Evolutionary conservation across 1,140 invertebrate genomes (phyloP).

Genomic region (Heliconius congener): DNA sequence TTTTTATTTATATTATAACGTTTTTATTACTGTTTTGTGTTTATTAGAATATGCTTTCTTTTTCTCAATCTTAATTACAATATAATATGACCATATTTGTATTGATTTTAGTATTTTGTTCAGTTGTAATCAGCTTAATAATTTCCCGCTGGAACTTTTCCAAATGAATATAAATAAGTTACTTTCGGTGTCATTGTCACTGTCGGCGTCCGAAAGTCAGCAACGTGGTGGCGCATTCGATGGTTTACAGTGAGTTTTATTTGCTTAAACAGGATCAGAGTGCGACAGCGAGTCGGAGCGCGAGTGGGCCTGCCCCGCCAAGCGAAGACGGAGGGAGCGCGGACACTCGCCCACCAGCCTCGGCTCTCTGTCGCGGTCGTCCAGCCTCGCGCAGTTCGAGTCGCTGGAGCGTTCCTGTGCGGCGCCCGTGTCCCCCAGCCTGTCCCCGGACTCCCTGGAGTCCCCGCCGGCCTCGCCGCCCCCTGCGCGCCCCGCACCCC

Average conservation of each 20-base stretch:
- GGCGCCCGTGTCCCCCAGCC: conserved; percentile 73
- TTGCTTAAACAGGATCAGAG: conserved; percentile 66
- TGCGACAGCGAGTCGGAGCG: conserved; percentile 85
- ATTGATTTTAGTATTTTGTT: neutral
- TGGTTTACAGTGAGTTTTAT: conserved; percentile 21
- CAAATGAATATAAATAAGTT: conserved; percentile 48
- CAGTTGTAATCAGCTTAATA: neutral
- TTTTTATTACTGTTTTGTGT: neutral
- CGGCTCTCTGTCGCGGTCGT: conserved; percentile 85
- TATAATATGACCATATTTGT: neutral
- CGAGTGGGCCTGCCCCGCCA: conserved; percentile 89
- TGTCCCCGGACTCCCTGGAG: conserved; percentile 66
- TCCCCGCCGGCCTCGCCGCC: conserved; percentile 75
- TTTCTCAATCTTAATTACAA: neutral
- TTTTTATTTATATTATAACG: neutral
- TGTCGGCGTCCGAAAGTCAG: conserved; percentile 51
- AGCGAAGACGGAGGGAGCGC: conserved; percentile 85
- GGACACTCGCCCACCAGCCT: conserved; percentile 69
- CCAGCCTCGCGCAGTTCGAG: conserved; percentile 90
- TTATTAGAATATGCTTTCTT: neutral
- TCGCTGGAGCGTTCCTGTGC: conserved; percentile 87
- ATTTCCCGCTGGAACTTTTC: conserved; percentile 47
- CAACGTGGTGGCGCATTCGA: conserved; percentile 33
- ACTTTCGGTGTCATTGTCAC: conserved; percentile 72
- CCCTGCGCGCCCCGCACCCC: conserved; percentile 56